These are phyloP conservation scores for Monarcha castaneiventris DNA, from an alignment of 2,113 vertebrate species.

Conservation along the genomic window DNA sequence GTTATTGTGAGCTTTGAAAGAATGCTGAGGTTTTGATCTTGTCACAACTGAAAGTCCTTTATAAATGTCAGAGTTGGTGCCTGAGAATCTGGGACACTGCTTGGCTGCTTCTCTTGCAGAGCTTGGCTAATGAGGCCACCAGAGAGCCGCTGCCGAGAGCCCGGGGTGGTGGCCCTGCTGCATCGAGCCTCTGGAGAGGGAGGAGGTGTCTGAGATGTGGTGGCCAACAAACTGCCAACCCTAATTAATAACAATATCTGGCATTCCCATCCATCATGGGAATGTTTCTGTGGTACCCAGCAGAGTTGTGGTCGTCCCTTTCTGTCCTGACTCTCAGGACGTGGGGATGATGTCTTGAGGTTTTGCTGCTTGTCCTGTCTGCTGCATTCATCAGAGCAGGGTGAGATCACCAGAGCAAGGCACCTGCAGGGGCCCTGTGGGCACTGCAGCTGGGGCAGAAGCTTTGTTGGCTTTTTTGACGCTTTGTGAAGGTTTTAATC, in stretches of 20 bases:
- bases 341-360: accelerated
- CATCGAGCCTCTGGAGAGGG: not conserved
- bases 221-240: not conserved
- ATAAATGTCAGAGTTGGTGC: constrained; percentile 69
- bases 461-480: not conserved
- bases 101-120: constrained; percentile 16
- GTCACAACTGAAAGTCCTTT: constrained; percentile 54
- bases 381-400: not conserved
- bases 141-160: constrained; percentile 49
- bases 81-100: constrained; percentile 59
- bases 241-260: not conserved
- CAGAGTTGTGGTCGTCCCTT: not conserved
- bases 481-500: not conserved
- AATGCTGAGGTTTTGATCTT: constrained; percentile 76
- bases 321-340: not conserved
- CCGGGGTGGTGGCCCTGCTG: not conserved
- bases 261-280: not conserved
- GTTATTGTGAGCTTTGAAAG: constrained; percentile 72
- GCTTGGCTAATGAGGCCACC: constrained; percentile 75
- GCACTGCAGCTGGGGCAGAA: not conserved
- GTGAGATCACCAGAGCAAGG: not conserved
- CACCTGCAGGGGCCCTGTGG: not conserved
- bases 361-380: not conserved
- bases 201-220: not conserved
- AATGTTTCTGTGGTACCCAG: not conserved